Evolutionary conservation across 2,888 invertebrate species (phyloP), one percentile per base, ranked within the genome.

Genomic region (Rhagonycha lutea): DNA sequence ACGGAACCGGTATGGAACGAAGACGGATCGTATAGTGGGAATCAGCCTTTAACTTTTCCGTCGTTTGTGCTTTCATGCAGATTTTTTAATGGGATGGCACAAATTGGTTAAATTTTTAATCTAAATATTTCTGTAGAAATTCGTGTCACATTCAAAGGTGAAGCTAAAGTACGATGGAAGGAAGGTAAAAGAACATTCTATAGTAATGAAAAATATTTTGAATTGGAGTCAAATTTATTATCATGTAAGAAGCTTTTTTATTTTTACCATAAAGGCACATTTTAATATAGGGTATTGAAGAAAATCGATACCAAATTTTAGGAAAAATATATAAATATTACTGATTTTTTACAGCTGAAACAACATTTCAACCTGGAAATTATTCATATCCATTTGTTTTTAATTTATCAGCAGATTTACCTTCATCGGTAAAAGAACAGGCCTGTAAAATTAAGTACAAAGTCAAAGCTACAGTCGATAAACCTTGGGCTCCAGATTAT

Each of bases 401-500:
- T 24, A 62, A 62, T 24, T 71, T 75, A 26, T 68, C 75, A 9
- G 0, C 2, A 8, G 3, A 24, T 10, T 7, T 75, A 18, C 75
- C 75, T 9, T 68, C 75, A 1, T 75, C 75, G 3, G 24, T 75
- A 60, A 32, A 26, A 1, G 29, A 29, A 12, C 4, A 1, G 2
- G 0, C 12, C 14, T 71, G 71, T 68, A 71, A 24, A 24, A 62
- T 75, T 47, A 75, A 32, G 14, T 71, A 71, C 61, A 14, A 29
- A 11, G 69, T 68, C 4, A 29, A 32, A 68, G 75, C 69, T n/a
- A 14, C 26, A 11, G 14, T 76, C 9, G 62, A 73, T 23, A 61
- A 61, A 61, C 70, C 76, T 10, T 75, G 75, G 75, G 71, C 71
- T 24, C 24, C 68, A 47, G 75, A 71, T 63, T 75, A 62, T 18